Percentiles rank a stretch among this genome's conserved stretches.
Conservation (phyloP, 2,888 invertebrate species). For the Diaphora mendica region DNA sequence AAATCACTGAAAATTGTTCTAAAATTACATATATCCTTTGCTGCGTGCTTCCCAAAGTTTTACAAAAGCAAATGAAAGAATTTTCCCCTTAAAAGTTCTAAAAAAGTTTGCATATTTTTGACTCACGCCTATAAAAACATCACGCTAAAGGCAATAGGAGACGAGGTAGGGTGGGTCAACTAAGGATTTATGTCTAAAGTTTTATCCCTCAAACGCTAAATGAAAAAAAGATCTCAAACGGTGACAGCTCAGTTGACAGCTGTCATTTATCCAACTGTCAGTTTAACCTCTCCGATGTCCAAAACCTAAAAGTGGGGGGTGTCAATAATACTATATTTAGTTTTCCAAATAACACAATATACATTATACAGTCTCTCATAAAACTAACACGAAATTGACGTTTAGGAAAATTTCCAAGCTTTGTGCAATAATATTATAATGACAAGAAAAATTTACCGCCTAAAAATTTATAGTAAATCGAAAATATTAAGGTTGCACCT, state of each 20-base stretch:
- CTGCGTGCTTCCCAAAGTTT: no score
- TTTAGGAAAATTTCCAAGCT: constrained; percentile 22
- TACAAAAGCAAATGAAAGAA: no score
- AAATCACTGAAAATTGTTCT: no score
- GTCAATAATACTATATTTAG: background rate
- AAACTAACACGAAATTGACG: constrained; percentile 29
- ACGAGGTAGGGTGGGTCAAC: no score
- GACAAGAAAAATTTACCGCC: background rate
- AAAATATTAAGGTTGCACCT: background rate
- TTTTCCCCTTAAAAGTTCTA: no score
- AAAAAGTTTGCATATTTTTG: no score
- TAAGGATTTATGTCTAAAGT: background rate
- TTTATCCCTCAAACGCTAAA: background rate
- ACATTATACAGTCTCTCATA: constrained; percentile 35
- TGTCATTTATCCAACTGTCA: constrained; percentile 1
- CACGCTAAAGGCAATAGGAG: no score
- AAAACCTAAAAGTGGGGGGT: no score
- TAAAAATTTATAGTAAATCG: background rate
- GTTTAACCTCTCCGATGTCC: no score
- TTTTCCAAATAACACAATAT: constrained; percentile 22
- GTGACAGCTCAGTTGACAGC: background rate
- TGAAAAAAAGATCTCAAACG: background rate
- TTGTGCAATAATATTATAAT: constrained; percentile 1
- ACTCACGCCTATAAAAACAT: no score
- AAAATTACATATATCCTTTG: no score